Evolutionary conservation across 2,797 vertebrate genomes (phyloP).

Genomic region (Sciurus vulgaris): DNA sequence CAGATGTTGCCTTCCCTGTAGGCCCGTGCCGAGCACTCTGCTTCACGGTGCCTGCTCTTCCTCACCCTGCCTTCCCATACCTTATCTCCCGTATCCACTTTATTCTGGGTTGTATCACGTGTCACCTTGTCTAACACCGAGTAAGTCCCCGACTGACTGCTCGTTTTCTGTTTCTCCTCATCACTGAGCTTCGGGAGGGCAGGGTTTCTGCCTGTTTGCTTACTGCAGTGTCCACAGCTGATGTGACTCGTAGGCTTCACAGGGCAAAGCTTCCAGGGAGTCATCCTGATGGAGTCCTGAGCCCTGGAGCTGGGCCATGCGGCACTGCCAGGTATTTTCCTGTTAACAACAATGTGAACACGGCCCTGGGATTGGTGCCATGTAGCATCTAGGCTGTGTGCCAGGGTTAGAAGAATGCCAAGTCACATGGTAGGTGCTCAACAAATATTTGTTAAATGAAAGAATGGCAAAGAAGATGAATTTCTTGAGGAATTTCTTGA

Average conservation of each 20-base stretch:
- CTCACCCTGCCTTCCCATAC: background rate
- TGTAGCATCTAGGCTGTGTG: background rate
- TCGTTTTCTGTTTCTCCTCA: background rate
- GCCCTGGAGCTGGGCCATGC: background rate
- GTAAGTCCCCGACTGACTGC: background rate
- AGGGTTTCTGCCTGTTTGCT: background rate
- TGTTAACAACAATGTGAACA: background rate
- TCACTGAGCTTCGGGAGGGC: background rate
- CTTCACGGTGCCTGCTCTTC: background rate
- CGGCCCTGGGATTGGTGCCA: background rate
- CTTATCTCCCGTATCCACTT: background rate
- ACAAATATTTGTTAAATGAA: conserved; percentile 38
- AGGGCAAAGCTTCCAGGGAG: background rate
- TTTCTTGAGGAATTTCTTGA: conserved; percentile 12
- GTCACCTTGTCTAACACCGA: background rate
- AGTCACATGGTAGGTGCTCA: background rate
- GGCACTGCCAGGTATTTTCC: background rate
- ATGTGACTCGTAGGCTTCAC: no score
- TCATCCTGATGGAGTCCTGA: background rate
- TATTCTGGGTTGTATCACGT: background rate
- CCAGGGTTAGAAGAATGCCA: background rate
- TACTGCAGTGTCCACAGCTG: background rate
- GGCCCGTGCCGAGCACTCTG: background rate
- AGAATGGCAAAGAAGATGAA: background rate
- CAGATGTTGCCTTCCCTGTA: background rate